Base-by-base conservation (phyloP, 2,888 invertebrate species). In the Ophioninae sp. region DNA sequence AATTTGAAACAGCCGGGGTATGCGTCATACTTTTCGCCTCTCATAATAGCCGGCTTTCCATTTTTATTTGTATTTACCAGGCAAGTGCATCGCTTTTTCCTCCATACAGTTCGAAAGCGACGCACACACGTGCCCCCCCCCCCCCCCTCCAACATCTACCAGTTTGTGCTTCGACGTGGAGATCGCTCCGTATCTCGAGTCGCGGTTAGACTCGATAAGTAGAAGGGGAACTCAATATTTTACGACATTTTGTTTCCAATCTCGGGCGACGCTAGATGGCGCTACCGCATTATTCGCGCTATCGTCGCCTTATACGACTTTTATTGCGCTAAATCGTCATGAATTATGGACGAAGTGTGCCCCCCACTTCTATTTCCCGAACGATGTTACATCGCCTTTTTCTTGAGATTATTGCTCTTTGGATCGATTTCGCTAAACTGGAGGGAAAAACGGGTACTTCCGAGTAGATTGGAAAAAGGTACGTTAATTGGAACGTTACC, bases 31-130 rank as follows among this genome's bases (percentile, higher is more conserved):
- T 92, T 92, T 91, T 87, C 90, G 88, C 86, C 88, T 84, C 86
- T 90, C 88, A 91, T 92, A 90, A 92, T 92, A 89, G 90, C 89
- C 91, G 89, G 92, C 92, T 92, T 92, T 92, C 91, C 91, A 92
- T 92, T 91, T 92, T 91, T 91, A 92, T 91, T 91, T 92, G 88
- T 90, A 91, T 91, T 92, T 91, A 90, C 89, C 86, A 75, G 57
- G 23, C 78, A 67, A 79, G 83, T 84, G 81, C 81, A 84, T 67
- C 73, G 77, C 77, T 57, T 79, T 62, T 30, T 21, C 50, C 10
- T 20, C 21, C 64, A 68, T n/a, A 39, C 69, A 56, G 77, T n/a
- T n/a, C n/a, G n/a, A n/a, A n/a, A n/a, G n/a, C n/a, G 64, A 37
- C 41, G 21, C 79, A 64, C 80, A 57, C 57, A 82, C 65, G 81